These are phyloP conservation scores for Champsocephalus esox DNA, from an alignment of 2,797 vertebrate genomes.

Conservation along the genomic window DNA sequence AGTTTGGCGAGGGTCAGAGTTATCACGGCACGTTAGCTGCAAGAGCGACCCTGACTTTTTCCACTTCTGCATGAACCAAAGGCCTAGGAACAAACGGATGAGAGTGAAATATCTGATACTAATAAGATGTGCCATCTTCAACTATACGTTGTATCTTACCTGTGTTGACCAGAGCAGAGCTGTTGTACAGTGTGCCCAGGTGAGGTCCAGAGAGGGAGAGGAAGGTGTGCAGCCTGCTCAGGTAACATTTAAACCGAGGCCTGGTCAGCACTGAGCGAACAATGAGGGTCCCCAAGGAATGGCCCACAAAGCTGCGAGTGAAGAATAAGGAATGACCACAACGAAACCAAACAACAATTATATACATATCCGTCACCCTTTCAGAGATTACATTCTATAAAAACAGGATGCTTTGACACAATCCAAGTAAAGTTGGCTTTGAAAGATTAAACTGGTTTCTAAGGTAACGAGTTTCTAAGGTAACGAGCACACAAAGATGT, in stretches of 20 bases:
- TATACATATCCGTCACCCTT: background rate
- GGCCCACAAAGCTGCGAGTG: conserved; percentile 94
- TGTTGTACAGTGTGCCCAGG: conserved; percentile 98
- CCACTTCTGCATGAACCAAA: conserved; percentile 99
- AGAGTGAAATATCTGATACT: conserved; percentile 4
- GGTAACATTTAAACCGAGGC: conserved; percentile 96
- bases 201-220: conserved; percentile 98
- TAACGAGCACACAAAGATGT: background rate
- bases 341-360: background rate
- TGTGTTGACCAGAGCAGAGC: conserved; percentile 98
- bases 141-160: conserved; percentile 78
- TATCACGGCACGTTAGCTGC: conserved; percentile 96
- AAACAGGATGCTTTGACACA: background rate
- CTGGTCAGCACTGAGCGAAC: conserved; percentile 97
- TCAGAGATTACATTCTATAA: background rate
- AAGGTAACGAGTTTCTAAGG: background rate
- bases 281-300: conserved; percentile 98
- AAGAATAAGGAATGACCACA: conserved; percentile 6
- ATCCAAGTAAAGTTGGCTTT: background rate
- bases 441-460: background rate
- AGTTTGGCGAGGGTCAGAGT: conserved; percentile 97
- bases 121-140: background rate
- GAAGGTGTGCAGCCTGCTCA: conserved; percentile 96
- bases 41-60: conserved; percentile 98
- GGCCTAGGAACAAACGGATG: conserved; percentile 80